phyloP scores from a whole-genome alignment of 1,140 invertebrate species.

The Oedothorax gibbosus region DNA sequence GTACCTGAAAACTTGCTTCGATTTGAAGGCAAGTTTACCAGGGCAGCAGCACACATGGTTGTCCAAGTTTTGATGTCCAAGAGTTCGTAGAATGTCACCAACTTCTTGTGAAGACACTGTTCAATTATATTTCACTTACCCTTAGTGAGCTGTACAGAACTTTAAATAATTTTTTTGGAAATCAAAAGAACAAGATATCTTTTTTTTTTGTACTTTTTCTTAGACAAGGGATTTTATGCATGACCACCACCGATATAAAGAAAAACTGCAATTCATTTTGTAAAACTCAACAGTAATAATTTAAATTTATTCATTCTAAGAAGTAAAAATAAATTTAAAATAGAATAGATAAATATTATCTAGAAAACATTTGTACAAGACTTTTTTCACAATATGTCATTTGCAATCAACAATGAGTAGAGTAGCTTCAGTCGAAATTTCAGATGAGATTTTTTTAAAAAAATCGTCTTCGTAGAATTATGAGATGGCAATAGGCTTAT shows the following conservation, averaged over 20 bases:
- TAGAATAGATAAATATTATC: slow-evolving; percentile 49
- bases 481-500: not conserved
- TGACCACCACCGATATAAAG: not conserved
- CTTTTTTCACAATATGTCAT: not conserved
- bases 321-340: slow-evolving; percentile 39
- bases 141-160: not conserved
- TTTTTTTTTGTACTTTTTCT: not conserved
- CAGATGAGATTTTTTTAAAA: slow-evolving; percentile 12
- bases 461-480: not conserved
- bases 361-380: slow-evolving; percentile 35
- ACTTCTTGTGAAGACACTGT: not conserved
- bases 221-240: not conserved
- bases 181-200: not conserved
- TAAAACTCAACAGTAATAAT: slow-evolving; percentile 55
- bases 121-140: not conserved
- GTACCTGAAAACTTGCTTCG: slow-evolving; percentile 52
- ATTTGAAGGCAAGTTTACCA: slow-evolving; percentile 45
- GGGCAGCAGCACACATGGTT: not conserved
- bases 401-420: slow-evolving; percentile 6
- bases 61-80: not conserved
- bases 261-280: slow-evolving; percentile 5
- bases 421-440: not conserved
- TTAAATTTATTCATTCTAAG: slow-evolving; percentile 3
- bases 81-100: not conserved
- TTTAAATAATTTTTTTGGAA: not conserved